phyloP scores from a whole-genome alignment of 2,113 vertebrate genomes.

The Scytalopus superciliaris region DNA sequence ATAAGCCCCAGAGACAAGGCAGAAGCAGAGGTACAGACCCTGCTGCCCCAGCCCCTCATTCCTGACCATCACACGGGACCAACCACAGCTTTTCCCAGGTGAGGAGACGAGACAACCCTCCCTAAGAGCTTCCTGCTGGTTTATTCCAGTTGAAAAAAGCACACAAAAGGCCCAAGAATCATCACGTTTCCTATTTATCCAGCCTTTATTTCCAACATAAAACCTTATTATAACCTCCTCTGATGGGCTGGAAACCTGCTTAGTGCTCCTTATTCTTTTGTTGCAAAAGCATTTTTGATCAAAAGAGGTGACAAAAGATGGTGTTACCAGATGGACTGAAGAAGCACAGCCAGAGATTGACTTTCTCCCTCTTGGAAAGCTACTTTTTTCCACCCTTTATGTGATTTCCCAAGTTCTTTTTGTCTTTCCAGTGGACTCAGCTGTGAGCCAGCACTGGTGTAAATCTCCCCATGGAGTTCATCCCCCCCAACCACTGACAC shows the following conservation, averaged over 20 bases:
- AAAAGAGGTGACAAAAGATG: fast-evolving
- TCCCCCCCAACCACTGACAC: neutral
- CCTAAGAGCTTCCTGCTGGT: neutral
- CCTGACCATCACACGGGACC: fast-evolving
- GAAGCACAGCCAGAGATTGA: neutral
- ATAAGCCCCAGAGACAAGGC: neutral
- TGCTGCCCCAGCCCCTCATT: neutral
- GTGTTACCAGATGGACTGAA: neutral
- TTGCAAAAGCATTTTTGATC: neutral
- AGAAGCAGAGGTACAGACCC: neutral
- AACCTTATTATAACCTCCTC: neutral
- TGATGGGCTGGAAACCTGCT: neutral
- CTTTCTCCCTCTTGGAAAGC: neutral
- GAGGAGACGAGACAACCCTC: neutral
- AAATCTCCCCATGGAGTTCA: neutral
- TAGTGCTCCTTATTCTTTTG: neutral
- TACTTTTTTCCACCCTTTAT: neutral
- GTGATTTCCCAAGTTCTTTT: neutral
- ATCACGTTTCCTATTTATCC: neutral
- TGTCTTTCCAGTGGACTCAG: neutral
- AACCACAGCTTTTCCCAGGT: neutral
- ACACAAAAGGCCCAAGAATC: neutral
- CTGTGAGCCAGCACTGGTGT: neutral
- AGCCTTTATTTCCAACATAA: neutral
- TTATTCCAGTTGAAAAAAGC: neutral